Evolutionary conservation across 2,113 vertebrate genomes (phyloP).

Genomic region (Tragelaphus imberbis): DNA sequence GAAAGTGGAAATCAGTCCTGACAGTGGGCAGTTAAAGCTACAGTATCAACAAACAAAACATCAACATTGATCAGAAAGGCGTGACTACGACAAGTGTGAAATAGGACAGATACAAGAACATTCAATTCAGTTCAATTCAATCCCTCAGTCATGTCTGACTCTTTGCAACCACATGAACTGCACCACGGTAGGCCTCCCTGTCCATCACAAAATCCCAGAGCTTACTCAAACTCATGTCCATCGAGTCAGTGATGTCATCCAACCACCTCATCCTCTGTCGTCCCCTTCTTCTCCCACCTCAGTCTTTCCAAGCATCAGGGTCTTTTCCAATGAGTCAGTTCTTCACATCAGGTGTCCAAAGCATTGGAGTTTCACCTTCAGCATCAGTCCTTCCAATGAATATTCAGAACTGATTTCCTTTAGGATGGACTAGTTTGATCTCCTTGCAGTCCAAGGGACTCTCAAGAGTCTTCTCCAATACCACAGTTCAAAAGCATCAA

Average conservation of each 20-base stretch:
- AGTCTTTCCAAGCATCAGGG: fast-evolving
- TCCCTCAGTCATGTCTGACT: not conserved
- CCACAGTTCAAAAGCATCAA: not conserved
- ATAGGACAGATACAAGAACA: not conserved
- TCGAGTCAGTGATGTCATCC: fast-evolving
- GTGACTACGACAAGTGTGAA: not conserved
- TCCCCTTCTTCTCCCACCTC: not conserved
- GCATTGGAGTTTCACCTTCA: not conserved
- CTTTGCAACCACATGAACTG: not conserved
- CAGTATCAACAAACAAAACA: not conserved
- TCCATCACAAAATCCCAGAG: not conserved
- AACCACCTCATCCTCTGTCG: not conserved
- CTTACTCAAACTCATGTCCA: not conserved
- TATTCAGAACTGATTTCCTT: not conserved
- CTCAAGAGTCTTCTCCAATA: not conserved
- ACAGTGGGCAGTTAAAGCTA: fast-evolving
- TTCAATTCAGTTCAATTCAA: not conserved
- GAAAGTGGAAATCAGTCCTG: not conserved
- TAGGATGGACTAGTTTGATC: not conserved
- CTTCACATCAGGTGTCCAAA: not conserved
- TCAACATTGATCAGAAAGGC: fast-evolving
- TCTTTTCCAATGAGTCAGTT: not conserved
- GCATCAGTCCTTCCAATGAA: not conserved
- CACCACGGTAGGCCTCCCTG: not conserved
- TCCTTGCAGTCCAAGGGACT: not conserved